Evolutionary conservation across 1,140 invertebrate genomes (phyloP).

Genomic region (Neodiprion lecontei): DNA sequence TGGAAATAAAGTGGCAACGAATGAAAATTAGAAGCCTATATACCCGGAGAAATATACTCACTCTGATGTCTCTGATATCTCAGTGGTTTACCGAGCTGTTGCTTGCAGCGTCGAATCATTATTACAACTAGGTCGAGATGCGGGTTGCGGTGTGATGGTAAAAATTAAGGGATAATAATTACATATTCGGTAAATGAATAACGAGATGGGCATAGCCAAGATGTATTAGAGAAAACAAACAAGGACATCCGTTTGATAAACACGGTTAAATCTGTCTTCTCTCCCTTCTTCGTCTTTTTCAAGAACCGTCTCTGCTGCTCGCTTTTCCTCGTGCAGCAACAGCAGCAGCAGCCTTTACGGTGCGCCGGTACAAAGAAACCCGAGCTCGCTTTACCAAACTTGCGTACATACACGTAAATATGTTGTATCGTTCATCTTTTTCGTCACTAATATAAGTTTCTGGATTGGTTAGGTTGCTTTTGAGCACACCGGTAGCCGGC

Average conservation of each 20-base stretch:
- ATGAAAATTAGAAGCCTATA: background rate
- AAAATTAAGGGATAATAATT: background rate
- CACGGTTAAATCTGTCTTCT: background rate
- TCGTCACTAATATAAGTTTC: too few relatives aligned
- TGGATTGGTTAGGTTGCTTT: too few relatives aligned
- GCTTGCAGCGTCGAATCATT: background rate
- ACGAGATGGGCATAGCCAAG: background rate
- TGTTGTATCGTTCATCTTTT: too few relatives aligned
- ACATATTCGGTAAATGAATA: background rate
- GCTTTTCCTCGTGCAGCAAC: background rate
- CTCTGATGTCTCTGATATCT: too few relatives aligned
- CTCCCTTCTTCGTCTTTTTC: too few relatives aligned
- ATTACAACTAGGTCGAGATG: background rate
- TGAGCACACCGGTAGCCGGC: too few relatives aligned
- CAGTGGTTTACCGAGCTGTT: background rate
- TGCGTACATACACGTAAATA: too few relatives aligned
- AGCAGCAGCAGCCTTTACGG: background rate
- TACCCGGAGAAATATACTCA: too few relatives aligned
- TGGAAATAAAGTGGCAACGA: background rate
- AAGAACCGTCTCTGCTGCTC: background rate
- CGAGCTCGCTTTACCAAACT: too few relatives aligned
- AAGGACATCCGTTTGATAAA: constrained; percentile 3
- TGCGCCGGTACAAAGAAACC: background rate
- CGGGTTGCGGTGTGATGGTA: background rate
- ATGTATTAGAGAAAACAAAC: constrained; percentile 3